Evolutionary conservation across 1,140 invertebrate species (phyloP).

Genomic region (Limonius californicus): DNA sequence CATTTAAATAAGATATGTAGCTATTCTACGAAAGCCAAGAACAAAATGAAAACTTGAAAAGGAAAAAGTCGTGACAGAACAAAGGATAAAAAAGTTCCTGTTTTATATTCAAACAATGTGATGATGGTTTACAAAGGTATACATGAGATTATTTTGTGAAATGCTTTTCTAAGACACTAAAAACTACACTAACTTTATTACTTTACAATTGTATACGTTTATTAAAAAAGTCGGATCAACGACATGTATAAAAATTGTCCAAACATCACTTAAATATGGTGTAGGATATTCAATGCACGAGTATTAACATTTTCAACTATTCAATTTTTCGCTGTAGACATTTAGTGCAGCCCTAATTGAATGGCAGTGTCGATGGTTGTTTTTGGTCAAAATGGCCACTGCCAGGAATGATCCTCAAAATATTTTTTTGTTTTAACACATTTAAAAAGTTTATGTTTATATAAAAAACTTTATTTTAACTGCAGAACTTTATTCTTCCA

Average conservation of each 20-base stretch:
- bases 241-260: constrained; percentile 38
- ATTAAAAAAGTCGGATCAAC: constrained; percentile 38
- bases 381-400: constrained; percentile 36
- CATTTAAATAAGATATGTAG: background rate
- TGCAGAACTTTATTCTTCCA: constrained; percentile 37
- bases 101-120: constrained; percentile 9
- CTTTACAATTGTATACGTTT: constrained; percentile 43
- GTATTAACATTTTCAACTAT: constrained; percentile 35
- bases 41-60: background rate
- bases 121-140: constrained; percentile 17
- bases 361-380: constrained; percentile 37
- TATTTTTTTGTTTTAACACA: constrained; percentile 25
- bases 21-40: background rate
- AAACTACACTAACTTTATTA: constrained; percentile 33
- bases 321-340: constrained; percentile 22
- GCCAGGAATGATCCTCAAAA: constrained; percentile 38
- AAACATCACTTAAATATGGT: constrained; percentile 39
- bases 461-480: constrained; percentile 22
- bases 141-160: constrained; percentile 16
- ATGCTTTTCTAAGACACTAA: constrained; percentile 16
- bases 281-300: constrained; percentile 37
- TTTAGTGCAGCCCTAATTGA: constrained; percentile 28
- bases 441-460: constrained; percentile 32
- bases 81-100: background rate
- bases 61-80: background rate